These are phyloP conservation scores for Drosophila bunnanda DNA, from an alignment of 2,888 invertebrate genomes.

Conservation along the genomic window DNA sequence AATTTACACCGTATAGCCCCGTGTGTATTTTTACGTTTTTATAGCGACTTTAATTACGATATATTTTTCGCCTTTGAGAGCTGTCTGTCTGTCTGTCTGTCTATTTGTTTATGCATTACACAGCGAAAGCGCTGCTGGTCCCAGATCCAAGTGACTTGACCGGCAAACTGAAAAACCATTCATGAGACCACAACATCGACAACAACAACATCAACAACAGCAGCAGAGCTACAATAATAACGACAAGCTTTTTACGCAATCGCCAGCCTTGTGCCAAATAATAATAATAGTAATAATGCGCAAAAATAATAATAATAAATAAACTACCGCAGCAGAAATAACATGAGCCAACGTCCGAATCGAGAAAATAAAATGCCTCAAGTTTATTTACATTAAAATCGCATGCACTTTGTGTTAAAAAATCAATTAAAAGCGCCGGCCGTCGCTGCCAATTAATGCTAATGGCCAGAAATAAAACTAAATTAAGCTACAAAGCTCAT, in stretches of 20 bases:
- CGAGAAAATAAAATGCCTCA: constrained; percentile 59
- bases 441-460: constrained; percentile 70
- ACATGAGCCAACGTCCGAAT: constrained; percentile 36
- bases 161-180: constrained; percentile 50
- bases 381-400: constrained; percentile 69
- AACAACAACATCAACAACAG: constrained; percentile 30
- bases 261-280: constrained; percentile 79
- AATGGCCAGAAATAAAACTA: constrained; percentile 70
- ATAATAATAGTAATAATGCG: constrained; percentile 75
- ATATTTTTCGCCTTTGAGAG: constrained; percentile 14
- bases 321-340: constrained; percentile 53
- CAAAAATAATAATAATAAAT: constrained; percentile 49
- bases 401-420: constrained; percentile 67
- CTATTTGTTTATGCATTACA: constrained; percentile 69
- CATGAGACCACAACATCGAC: constrained; percentile 57
- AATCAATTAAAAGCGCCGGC: constrained; percentile 73
- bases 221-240: constrained; percentile 16
- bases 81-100: constrained; percentile 4
- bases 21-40: constrained; percentile 40
- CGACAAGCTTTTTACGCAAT: constrained; percentile 70
- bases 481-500: constrained; percentile 43
- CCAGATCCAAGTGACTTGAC: constrained; percentile 51
- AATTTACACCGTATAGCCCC: constrained; percentile 36
- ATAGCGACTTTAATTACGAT: constrained; percentile 46
- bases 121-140: constrained; percentile 43